These are phyloP conservation scores for Gymnothorax reevesii DNA, from an alignment of 2,797 vertebrate genomes.

Conservation along the genomic window DNA sequence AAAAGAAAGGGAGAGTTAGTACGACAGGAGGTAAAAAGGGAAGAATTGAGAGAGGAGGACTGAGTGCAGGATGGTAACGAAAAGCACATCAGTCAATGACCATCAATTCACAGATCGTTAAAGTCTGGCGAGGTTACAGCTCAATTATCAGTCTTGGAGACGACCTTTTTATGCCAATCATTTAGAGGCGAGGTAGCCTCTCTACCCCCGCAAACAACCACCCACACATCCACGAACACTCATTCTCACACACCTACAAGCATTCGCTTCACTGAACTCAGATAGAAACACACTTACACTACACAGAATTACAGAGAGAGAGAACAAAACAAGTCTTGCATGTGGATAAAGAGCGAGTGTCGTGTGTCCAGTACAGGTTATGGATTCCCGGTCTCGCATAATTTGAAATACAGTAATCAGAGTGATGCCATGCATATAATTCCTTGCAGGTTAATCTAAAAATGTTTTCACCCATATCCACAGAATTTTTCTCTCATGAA, in stretches of 20 bases:
- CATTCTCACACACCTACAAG: not conserved
- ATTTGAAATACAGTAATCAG: no score
- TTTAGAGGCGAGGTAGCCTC: not conserved
- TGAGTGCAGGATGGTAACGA: not conserved
- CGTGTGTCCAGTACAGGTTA: not conserved
- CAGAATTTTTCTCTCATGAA: no score
- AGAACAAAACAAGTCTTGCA: not conserved
- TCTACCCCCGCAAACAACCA: not conserved
- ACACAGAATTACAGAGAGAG: not conserved
- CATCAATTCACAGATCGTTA: not conserved
- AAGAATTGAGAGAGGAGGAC: not conserved
- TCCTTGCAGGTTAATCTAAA: no score
- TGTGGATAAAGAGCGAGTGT: not conserved
- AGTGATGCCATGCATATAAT: no score
- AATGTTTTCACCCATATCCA: no score
- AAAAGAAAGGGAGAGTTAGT: not conserved
- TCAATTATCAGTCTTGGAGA: not conserved
- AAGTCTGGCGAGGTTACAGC: not conserved
- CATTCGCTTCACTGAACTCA: not conserved
- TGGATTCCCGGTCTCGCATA: not conserved
- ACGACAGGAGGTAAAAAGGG: not conserved
- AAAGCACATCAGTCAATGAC: not conserved
- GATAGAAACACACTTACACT: not conserved
- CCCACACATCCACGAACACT: not conserved
- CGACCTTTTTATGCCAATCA: not conserved